A percentile compares a stretch with the other conserved stretches of the same genome.
Evolutionary conservation across 2,888 invertebrate species (phyloP).

Genomic region (Drosophila monieri): DNA sequence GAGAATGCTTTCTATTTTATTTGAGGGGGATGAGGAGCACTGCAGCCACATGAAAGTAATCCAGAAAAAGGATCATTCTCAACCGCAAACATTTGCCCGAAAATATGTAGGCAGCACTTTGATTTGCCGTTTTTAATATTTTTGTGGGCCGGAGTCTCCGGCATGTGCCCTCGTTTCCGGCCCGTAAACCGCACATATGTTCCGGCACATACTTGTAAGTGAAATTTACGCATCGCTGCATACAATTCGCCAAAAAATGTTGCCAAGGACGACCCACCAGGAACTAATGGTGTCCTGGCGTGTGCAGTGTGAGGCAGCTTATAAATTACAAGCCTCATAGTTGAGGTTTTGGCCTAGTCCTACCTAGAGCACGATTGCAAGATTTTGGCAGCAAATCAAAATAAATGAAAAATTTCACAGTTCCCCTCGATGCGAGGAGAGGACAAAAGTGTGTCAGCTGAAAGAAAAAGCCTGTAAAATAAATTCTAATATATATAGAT

Average conservation of each 20-base stretch:
- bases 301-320: constrained; percentile 38
- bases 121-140: constrained; percentile 75
- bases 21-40: constrained; percentile 15
- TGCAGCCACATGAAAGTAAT: constrained; percentile 75
- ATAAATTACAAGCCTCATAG: constrained; percentile 64
- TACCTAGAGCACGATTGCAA: constrained; percentile 16
- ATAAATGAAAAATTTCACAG: constrained; percentile 67
- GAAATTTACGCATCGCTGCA: constrained; percentile 76
- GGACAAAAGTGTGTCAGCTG: constrained; percentile 54
- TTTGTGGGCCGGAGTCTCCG: constrained; percentile 28
- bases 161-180: neutral
- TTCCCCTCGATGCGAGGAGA: constrained; percentile 6
- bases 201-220: constrained; percentile 49
- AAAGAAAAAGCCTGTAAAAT: constrained; percentile 19
- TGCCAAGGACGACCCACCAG: constrained; percentile 51
- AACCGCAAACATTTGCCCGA: constrained; percentile 76
- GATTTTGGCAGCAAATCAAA: constrained; percentile 52
- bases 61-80: constrained; percentile 55
- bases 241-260: constrained; percentile 75
- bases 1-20: constrained; percentile 19
- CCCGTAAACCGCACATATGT: constrained; percentile 21
- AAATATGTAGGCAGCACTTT: constrained; percentile 69
- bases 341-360: constrained; percentile 27
- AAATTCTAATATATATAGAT: neutral
- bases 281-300: constrained; percentile 26